A percentile compares a stretch with the other conserved stretches of the same genome.
These are phyloP conservation scores for Hoplodrina ambigua DNA, from an alignment of 2,888 invertebrate species.

Conservation along the genomic window DNA sequence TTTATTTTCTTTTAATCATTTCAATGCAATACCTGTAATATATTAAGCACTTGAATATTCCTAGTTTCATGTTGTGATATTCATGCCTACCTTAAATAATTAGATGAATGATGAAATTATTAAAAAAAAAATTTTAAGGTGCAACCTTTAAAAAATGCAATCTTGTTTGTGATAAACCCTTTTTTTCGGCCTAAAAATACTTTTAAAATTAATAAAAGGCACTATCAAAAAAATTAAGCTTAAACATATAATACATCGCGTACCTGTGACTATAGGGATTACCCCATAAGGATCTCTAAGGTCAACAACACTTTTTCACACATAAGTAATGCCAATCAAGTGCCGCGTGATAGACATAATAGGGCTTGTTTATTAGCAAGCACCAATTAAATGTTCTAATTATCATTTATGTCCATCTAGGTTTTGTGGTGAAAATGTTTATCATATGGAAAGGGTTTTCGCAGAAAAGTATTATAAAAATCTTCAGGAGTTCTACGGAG, in stretches of 20 bases:
- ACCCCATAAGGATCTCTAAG: conserved; percentile 37
- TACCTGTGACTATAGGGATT: not conserved
- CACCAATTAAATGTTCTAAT: conserved; percentile 3
- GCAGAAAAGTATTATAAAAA: not conserved
- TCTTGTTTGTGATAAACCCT: no score
- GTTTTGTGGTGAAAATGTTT: conserved; percentile 27
- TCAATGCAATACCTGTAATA: no score
- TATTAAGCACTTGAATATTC: no score
- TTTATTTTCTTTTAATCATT: no score
- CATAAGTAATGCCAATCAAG: conserved; percentile 24
- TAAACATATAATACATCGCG: not conserved
- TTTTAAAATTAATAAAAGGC: not conserved
- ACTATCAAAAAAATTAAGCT: not conserved
- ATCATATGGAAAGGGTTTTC: conserved; percentile 3
- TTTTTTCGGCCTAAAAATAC: no score
- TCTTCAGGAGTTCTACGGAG: not conserved
- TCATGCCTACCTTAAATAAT: no score
- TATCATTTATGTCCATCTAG: not conserved
- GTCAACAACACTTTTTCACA: conserved; percentile 22
- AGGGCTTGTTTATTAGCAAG: not conserved
- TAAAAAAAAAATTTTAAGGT: no score
- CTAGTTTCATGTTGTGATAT: no score
- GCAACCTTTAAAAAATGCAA: no score
- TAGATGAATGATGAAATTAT: no score
- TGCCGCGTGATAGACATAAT: conserved; percentile 11